These are phyloP conservation scores for Siniperca scherzeri DNA, from an alignment of 2,797 vertebrate genomes.

Conservation along the genomic window DNA sequence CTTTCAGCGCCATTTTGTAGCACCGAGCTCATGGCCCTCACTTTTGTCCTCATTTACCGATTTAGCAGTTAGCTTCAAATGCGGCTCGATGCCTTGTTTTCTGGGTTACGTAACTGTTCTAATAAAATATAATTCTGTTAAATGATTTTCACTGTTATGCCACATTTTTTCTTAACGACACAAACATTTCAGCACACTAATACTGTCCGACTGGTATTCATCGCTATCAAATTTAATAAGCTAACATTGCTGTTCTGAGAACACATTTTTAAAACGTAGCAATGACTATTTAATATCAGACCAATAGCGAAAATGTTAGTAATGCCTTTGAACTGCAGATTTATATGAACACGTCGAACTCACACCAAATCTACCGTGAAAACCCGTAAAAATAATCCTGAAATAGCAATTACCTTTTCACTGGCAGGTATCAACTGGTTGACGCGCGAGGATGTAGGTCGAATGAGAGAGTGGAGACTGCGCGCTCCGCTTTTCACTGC, in stretches of 20 bases:
- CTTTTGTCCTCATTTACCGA: conserved; percentile 41
- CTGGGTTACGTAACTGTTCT: neutral
- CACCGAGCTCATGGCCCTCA: conserved; percentile 20
- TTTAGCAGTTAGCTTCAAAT: neutral
- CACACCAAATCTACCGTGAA: fast-evolving
- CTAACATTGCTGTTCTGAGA: no score
- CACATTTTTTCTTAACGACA: fast-evolving
- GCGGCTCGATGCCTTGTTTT: neutral
- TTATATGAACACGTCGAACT: fast-evolving
- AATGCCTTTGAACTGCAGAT: fast-evolving
- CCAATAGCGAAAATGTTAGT: fast-evolving
- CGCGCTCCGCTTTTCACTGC: conserved; percentile 36
- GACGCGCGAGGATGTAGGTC: neutral
- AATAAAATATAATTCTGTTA: fast-evolving
- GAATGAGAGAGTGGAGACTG: conserved; percentile 38
- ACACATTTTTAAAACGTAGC: fast-evolving
- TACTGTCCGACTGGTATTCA: fast-evolving
- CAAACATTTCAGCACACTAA: neutral
- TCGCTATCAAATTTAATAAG: neutral
- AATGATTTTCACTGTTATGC: fast-evolving
- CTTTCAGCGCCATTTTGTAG: conserved; percentile 78
- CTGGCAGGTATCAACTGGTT: fast-evolving
- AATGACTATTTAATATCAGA: fast-evolving
- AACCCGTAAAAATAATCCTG: fast-evolving
- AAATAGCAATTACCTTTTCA: conserved; percentile 10